These are phyloP conservation scores for Linyphia triangularis DNA, from an alignment of 2,888 invertebrate species.

Conservation along the genomic window DNA sequence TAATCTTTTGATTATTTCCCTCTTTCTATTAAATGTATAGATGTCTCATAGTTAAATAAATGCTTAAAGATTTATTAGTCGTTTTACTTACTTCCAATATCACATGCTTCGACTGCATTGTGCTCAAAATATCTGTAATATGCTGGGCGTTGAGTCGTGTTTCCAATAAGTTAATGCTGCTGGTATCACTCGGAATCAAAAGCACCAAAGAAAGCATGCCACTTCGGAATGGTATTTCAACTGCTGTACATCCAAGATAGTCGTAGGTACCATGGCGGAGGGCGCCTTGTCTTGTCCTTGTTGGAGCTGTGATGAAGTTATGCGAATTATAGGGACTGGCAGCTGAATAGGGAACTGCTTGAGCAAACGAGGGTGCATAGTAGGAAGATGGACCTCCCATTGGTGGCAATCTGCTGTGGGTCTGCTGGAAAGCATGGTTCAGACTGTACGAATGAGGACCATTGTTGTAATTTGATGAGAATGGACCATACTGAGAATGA, in stretches of 20 bases:
- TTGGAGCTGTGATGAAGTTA: conserved; percentile 58
- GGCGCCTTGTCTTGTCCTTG: conserved; percentile 72
- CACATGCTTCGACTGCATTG: conserved; percentile 76
- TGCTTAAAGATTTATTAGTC: background rate
- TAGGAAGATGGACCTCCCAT: conserved; percentile 64
- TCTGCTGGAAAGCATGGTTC: conserved; percentile 68
- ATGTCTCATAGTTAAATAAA: background rate
- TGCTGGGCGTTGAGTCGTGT: conserved; percentile 77
- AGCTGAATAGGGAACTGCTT: conserved; percentile 63
- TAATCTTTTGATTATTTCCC: background rate
- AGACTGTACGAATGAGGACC: conserved; percentile 32
- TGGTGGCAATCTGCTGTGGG: conserved; percentile 71
- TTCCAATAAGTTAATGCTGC: conserved; percentile 75
- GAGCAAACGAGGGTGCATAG: conserved; percentile 67
- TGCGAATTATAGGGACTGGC: conserved; percentile 49
- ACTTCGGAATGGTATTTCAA: conserved; percentile 77
- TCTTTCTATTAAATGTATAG: background rate
- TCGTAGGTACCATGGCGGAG: conserved; percentile 76
- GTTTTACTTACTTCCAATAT: conserved; percentile 76
- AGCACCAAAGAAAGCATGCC: conserved; percentile 76
- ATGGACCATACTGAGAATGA: conserved; percentile 50
- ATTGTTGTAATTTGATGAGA: conserved; percentile 14
- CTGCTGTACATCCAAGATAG: conserved; percentile 76
- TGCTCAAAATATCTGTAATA: conserved; percentile 76
- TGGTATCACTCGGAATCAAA: conserved; percentile 75